phyloP scores from a whole-genome alignment of 1,140 invertebrate species.

The Conus ventricosus region DNA sequence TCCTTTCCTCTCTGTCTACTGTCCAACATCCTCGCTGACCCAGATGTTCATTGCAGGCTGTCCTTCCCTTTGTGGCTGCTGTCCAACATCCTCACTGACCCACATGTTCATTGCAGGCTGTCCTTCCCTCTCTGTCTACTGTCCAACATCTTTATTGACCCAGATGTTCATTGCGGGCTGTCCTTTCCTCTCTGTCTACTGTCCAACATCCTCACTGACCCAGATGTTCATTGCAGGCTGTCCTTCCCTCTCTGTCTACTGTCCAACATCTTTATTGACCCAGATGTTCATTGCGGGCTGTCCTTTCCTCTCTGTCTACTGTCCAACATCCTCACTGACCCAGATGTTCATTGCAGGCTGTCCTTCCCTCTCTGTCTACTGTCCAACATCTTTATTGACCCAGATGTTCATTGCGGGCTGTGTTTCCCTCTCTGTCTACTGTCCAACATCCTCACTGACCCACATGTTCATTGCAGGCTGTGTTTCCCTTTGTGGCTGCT shows the following conservation, averaged over 20 bases:
- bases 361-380: slow-evolving; percentile 89
- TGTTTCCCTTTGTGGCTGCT: slow-evolving; percentile 92
- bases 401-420: slow-evolving; percentile 79
- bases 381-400: no score
- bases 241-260: slow-evolving; percentile 70
- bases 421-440: slow-evolving; percentile 92
- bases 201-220: no score
- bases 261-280: no score
- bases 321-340: no score
- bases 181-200: no score
- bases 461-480: slow-evolving; percentile 79
- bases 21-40: no score
- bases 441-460: slow-evolving; percentile 85
- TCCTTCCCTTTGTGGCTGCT: slow-evolving; percentile 70
- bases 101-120: no score
- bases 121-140: no score
- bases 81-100: no score
- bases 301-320: slow-evolving; percentile 70
- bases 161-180: no score
- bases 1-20: slow-evolving; percentile 70
- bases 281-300: slow-evolving; percentile 79
- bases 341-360: slow-evolving; percentile 79
- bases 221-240: slow-evolving; percentile 79
- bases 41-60: slow-evolving; percentile 79
- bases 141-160: no score